phyloP scores from a whole-genome alignment of 2,113 vertebrate genomes.

The Pterocles orientalis region DNA sequence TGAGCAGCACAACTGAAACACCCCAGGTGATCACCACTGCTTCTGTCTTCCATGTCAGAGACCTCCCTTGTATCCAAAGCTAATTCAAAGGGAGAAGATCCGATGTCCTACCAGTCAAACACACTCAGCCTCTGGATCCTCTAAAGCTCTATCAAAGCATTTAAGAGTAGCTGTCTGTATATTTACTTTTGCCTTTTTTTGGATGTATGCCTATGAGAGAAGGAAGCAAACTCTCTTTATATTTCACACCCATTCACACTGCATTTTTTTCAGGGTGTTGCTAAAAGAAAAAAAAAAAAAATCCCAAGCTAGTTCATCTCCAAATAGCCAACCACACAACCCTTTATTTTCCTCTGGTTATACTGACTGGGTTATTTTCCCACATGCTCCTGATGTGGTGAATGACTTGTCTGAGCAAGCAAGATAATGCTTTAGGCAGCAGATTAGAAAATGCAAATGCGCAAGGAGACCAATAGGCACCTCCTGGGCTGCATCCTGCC shows the following conservation, averaged over 20 bases:
- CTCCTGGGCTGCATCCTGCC: neutral
- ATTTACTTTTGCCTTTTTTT: conserved; percentile 22
- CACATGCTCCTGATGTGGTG: conserved; percentile 56
- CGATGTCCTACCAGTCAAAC: conserved; percentile 6
- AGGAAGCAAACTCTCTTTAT: conserved; percentile 9
- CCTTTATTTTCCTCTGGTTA: conserved; percentile 4
- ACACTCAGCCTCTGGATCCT: conserved; percentile 3
- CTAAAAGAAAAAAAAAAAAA: conserved; percentile 27
- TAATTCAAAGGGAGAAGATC: neutral
- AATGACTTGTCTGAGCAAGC: conserved; percentile 73
- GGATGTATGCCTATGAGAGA: neutral
- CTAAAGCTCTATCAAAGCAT: neutral
- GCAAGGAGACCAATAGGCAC: conserved; percentile 37
- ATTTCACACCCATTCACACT: conserved; percentile 8
- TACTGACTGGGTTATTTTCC: conserved; percentile 61
- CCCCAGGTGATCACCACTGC: neutral
- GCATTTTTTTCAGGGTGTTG: conserved; percentile 27
- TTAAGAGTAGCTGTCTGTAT: conserved; percentile 1
- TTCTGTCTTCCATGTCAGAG: conserved; percentile 49
- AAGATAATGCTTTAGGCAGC: conserved; percentile 62
- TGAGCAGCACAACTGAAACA: neutral
- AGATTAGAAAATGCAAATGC: conserved; percentile 68
- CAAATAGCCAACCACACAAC: conserved; percentile 31
- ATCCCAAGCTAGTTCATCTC: conserved; percentile 43
- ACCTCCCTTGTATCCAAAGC: neutral